Evolutionary conservation across 2,113 vertebrate genomes (phyloP).

Genomic region (Burhinus oedicnemus): DNA sequence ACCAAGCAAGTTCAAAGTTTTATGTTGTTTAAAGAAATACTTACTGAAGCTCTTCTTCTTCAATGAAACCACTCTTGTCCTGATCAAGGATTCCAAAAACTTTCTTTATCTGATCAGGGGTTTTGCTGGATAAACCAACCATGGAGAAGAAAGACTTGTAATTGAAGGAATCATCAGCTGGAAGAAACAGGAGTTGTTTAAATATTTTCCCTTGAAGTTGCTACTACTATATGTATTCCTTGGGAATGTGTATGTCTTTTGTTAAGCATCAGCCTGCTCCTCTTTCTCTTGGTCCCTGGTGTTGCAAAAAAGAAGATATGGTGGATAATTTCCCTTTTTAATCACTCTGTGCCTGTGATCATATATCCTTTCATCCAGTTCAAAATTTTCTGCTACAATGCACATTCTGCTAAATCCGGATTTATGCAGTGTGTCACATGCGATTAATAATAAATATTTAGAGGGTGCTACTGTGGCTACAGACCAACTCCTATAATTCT

Average conservation of each 20-base stretch:
- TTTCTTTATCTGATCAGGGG: conserved; percentile 75
- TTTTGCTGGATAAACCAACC: conserved; percentile 80
- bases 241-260: background rate
- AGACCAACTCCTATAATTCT: background rate
- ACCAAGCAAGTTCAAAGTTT: background rate
- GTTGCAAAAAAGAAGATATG: background rate
- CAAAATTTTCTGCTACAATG: background rate
- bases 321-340: background rate
- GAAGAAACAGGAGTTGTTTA: conserved; percentile 23
- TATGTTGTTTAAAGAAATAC: background rate
- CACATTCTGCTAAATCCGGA: background rate
- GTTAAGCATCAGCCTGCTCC: background rate
- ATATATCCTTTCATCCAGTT: background rate
- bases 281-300: background rate
- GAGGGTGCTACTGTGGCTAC: background rate
- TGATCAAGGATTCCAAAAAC: conserved; percentile 85
- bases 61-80: conserved; percentile 85
- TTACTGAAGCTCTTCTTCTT: conserved; percentile 87
- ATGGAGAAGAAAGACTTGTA: conserved; percentile 82
- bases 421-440: background rate
- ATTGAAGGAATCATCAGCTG: conserved; percentile 84
- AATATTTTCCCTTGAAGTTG: background rate
- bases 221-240: background rate
- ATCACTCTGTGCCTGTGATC: background rate
- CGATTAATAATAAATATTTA: conserved; percentile 17